Percentiles rank a stretch among this genome's conserved stretches.
These are phyloP conservation scores for Epistrophella euchroma DNA, from an alignment of 2,888 invertebrate species.

Conservation along the genomic window DNA sequence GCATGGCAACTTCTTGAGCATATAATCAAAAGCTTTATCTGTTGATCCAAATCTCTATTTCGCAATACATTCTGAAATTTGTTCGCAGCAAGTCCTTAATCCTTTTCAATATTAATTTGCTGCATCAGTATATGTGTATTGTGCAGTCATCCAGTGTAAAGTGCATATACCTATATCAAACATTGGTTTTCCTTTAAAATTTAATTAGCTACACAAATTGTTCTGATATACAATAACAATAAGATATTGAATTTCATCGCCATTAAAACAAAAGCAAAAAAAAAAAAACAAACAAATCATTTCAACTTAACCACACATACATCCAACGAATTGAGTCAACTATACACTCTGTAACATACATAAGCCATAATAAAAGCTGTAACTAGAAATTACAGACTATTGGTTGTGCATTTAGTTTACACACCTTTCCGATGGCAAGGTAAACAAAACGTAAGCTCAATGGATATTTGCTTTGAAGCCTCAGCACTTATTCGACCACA, in stretches of 20 bases:
- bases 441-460: constrained; percentile 62
- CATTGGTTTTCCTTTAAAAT: not conserved
- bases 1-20: too few species aligned
- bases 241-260: constrained; percentile 16
- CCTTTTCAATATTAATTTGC: not conserved
- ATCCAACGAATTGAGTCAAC: not conserved
- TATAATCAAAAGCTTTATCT: too few species aligned
- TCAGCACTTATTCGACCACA: constrained; percentile 41
- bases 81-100: not conserved
- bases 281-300: constrained; percentile 31
- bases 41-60: too few species aligned
- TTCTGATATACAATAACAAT: not conserved
- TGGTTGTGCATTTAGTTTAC: constrained; percentile 67
- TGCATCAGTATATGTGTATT: too few species aligned
- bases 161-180: not conserved
- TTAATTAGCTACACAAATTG: not conserved
- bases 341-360: not conserved
- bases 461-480: constrained; percentile 60
- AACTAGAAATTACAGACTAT: constrained; percentile 45
- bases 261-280: constrained; percentile 13
- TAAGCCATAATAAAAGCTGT: constrained; percentile 15
- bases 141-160: not conserved
- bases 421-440: constrained; percentile 66
- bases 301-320: not conserved
- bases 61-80: too few species aligned